Percentiles rank a stretch among this genome's conserved stretches.
These are phyloP conservation scores for Parambassis ranga DNA, from an alignment of 2,797 vertebrate genomes.

Conservation along the genomic window DNA sequence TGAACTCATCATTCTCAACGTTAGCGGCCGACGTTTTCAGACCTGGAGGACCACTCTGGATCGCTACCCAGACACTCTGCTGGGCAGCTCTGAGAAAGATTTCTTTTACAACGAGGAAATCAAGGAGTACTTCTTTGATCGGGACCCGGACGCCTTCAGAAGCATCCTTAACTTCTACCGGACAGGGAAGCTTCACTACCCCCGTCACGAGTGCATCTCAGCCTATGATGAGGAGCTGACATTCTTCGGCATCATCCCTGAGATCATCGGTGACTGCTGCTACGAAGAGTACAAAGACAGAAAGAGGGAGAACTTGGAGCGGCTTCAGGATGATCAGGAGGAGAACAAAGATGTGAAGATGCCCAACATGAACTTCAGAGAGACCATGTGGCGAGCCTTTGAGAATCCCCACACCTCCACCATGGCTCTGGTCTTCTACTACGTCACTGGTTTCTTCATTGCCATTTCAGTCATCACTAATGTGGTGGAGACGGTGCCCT, in stretches of 20 bases:
- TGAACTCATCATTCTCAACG: conserved; percentile 93
- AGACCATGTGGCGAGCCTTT: conserved; percentile 98
- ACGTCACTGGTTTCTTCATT: conserved; percentile 98
- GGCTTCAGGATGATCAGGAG: conserved; percentile 95
- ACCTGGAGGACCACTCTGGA: conserved; percentile 98
- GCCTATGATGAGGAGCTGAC: conserved; percentile 96
- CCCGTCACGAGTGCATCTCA: conserved; percentile 95
- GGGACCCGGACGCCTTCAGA: conserved; percentile 95
- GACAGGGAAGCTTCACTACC: conserved; percentile 98
- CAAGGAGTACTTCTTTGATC: conserved; percentile 99
- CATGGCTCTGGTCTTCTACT: conserved; percentile 99
- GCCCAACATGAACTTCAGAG: conserved; percentile 90
- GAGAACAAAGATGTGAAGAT: conserved; percentile 92
- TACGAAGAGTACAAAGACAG: conserved; percentile 99
- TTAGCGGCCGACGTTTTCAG: conserved; percentile 95
- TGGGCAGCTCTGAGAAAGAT: conserved; percentile 97
- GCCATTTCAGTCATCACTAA: conserved; percentile 97
- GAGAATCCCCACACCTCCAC: conserved; percentile 99
- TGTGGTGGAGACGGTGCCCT: conserved; percentile 96
- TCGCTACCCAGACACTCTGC: conserved; percentile 94
- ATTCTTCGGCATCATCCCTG: conserved; percentile 97
- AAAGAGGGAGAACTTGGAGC: conserved; percentile 92
- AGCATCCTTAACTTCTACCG: conserved; percentile 98
- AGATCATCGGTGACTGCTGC: conserved; percentile 98
- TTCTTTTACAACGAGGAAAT: conserved; percentile 98